Conservation (phyloP, 1,140 invertebrate genomes). For the Xylocopa sonorina region DNA sequence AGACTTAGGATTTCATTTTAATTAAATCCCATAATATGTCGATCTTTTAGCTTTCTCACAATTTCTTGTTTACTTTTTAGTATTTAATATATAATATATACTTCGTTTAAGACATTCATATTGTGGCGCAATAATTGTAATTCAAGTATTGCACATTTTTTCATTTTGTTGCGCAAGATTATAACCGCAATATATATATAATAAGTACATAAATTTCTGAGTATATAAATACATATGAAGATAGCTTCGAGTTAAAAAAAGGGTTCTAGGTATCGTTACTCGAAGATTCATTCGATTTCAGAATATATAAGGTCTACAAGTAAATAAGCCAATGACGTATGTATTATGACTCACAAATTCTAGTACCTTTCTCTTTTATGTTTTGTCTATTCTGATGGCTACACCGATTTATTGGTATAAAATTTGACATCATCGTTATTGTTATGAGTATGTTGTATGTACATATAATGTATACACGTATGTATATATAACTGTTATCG, state of each 20-base stretch:
- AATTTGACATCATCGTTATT: not conserved
- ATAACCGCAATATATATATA: not conserved
- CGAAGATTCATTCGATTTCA: not conserved
- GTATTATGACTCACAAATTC: not conserved
- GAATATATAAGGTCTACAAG: too few relatives aligned
- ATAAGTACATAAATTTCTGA: not conserved
- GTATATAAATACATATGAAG: too few relatives aligned
- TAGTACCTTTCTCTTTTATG: not conserved
- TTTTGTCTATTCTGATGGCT: not conserved
- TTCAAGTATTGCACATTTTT: constrained; percentile 19
- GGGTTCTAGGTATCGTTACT: not conserved
- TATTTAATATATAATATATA: not conserved
- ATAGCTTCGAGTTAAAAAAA: not conserved
- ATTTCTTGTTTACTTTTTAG: too few relatives aligned
- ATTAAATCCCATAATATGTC: not conserved
- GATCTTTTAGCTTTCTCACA: not conserved
- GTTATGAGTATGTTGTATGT: too few relatives aligned
- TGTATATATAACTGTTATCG: too few relatives aligned
- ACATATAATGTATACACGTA: not conserved
- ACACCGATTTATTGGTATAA: not conserved
- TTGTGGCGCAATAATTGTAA: not conserved
- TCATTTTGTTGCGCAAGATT: not conserved
- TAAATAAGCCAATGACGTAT: not conserved
- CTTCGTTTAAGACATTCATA: not conserved
- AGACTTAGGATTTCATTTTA: not conserved